Conservation (phyloP, 1,140 invertebrate species). For the Formica exsecta region DNA sequence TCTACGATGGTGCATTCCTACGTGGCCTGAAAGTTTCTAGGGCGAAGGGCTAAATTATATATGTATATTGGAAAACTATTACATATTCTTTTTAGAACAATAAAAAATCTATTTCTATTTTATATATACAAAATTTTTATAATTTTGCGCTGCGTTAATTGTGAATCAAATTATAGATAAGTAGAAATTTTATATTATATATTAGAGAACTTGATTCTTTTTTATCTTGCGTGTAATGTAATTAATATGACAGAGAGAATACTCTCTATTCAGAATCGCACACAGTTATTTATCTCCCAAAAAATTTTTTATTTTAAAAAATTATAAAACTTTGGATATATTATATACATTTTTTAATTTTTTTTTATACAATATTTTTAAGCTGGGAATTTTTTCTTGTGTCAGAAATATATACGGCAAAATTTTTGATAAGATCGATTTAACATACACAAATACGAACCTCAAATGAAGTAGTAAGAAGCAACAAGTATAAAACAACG, state of each 20-base stretch:
- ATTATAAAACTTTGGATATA: too few species aligned
- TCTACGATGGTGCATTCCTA: conserved; percentile 40
- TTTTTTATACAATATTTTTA: too few species aligned
- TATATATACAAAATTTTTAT: background rate
- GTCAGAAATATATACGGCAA: background rate
- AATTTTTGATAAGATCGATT: background rate
- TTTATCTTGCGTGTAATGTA: background rate
- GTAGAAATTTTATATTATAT: conserved; percentile 1
- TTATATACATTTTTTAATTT: too few species aligned
- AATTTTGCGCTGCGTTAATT: background rate
- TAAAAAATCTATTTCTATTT: background rate
- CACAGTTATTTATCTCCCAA: background rate
- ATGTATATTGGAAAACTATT: background rate
- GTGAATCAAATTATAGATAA: background rate
- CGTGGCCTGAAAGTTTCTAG: background rate
- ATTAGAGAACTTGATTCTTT: too few species aligned
- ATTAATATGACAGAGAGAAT: background rate
- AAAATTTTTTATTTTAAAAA: too few species aligned
- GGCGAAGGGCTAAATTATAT: background rate
- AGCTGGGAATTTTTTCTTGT: too few species aligned
- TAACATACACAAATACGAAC: background rate
- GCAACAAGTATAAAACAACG: conserved; percentile 11
- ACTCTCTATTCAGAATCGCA: background rate
- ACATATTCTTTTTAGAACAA: background rate
- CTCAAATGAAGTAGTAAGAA: background rate